phyloP scores from a whole-genome alignment of 2,888 invertebrate genomes.

The Conistra vaccinii region DNA sequence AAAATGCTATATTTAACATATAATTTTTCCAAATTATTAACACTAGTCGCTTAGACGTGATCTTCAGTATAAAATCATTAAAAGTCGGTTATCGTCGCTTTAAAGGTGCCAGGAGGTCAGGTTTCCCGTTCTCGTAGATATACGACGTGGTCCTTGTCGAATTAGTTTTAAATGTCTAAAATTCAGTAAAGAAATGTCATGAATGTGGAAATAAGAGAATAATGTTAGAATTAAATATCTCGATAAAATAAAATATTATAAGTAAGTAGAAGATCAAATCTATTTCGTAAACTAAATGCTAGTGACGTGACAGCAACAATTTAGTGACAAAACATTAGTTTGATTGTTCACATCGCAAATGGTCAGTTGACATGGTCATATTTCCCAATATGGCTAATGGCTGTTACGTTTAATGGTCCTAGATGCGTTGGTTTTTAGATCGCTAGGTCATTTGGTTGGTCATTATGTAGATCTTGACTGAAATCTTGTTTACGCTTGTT shows the following conservation, averaged over 20 bases:
- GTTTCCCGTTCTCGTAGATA: neutral
- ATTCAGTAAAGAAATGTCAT: neutral
- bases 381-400: slow-evolving; percentile 39
- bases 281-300: slow-evolving; percentile 44
- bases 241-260: neutral
- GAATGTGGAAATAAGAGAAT: neutral
- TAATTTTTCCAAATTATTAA: too few relatives aligned
- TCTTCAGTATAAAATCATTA: too few relatives aligned
- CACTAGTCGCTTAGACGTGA: too few relatives aligned
- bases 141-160: neutral
- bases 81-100: too few relatives aligned
- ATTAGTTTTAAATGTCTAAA: neutral
- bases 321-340: slow-evolving; percentile 41
- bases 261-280: slow-evolving; percentile 5
- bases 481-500: neutral
- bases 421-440: slow-evolving; percentile 50
- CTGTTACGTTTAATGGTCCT: slow-evolving; percentile 45
- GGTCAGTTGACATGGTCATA: slow-evolving; percentile 46
- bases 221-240: neutral
- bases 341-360: slow-evolving; percentile 50
- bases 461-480: slow-evolving; percentile 29
- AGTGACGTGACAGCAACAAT: slow-evolving; percentile 48
- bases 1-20: too few relatives aligned
- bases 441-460: slow-evolving; percentile 38
- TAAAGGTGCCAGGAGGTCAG: neutral